Evolutionary conservation across 2,888 invertebrate species (phyloP).

Genomic region (Anthophora plumipes): DNA sequence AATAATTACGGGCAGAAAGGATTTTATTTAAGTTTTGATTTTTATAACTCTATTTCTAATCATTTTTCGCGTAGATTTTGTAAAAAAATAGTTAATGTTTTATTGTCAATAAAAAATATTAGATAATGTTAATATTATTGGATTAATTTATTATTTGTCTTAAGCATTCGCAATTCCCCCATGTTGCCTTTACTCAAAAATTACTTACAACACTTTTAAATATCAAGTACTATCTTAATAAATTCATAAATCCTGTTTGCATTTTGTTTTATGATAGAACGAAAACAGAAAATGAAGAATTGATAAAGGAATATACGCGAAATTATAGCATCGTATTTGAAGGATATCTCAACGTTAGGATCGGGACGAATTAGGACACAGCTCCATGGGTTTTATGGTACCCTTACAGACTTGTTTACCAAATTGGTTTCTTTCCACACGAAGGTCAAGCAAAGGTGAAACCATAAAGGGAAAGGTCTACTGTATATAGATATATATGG

Average conservation of each 20-base stretch:
- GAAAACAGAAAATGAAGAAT: too few species aligned
- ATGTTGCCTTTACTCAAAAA: too few species aligned
- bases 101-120: too few species aligned
- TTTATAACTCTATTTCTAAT: too few species aligned
- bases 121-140: too few species aligned
- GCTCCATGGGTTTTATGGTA: conserved; percentile 52
- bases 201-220: not conserved
- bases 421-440: conserved; percentile 58
- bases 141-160: too few species aligned
- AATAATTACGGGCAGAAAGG: too few species aligned
- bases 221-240: not conserved
- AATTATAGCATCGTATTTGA: not conserved
- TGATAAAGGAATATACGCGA: not conserved
- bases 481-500: conserved; percentile 16
- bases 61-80: too few species aligned
- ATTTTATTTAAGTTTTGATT: too few species aligned
- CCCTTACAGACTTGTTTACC: conserved; percentile 68
- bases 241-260: not conserved
- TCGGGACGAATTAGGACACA: conserved; percentile 8
- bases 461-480: conserved; percentile 40
- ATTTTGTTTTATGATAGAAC: not conserved
- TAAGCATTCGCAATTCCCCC: too few species aligned
- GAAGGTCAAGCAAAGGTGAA: conserved; percentile 22
- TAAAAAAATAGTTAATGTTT: too few species aligned
- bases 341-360: conserved; percentile 3